phyloP scores from a whole-genome alignment of 2,113 vertebrate species.

The Phyllostomus discolor region DNA sequence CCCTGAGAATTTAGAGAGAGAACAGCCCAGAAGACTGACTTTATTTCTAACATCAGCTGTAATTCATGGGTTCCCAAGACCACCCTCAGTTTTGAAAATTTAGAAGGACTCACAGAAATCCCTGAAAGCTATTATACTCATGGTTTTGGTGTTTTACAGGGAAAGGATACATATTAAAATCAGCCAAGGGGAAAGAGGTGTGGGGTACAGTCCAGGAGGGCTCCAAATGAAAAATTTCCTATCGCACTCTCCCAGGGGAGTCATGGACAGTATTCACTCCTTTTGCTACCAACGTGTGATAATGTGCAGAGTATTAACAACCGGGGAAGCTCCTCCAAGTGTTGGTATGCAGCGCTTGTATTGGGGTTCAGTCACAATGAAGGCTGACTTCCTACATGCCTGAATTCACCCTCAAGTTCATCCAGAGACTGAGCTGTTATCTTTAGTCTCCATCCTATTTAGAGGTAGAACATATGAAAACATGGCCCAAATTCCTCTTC shows the following conservation, averaged over 20 bases:
- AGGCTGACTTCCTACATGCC: not conserved
- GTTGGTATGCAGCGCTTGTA: not conserved
- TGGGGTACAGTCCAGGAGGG: not conserved
- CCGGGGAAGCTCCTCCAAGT: not conserved
- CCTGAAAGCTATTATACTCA: not conserved
- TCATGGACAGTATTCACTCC: not conserved
- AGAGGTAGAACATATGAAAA: not conserved
- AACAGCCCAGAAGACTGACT: not conserved
- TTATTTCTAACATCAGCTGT: not conserved
- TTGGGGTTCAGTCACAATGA: rapidly evolving
- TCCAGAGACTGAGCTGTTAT: not conserved
- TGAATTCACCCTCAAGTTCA: not conserved
- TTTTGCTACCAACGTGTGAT: not conserved
- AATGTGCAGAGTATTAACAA: not conserved
- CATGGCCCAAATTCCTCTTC: not conserved
- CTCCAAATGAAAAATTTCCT: not conserved
- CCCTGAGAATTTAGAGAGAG: not conserved
- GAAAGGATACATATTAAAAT: not conserved
- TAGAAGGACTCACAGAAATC: not conserved
- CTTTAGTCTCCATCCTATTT: not conserved
- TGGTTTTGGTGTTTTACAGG: not conserved
- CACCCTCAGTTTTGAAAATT: not conserved
- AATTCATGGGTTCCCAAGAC: not conserved
- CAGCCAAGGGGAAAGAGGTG: not conserved
- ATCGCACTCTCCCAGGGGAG: not conserved